phyloP scores from a whole-genome alignment of 2,888 invertebrate species.

The Tolmerus cingulatus region DNA sequence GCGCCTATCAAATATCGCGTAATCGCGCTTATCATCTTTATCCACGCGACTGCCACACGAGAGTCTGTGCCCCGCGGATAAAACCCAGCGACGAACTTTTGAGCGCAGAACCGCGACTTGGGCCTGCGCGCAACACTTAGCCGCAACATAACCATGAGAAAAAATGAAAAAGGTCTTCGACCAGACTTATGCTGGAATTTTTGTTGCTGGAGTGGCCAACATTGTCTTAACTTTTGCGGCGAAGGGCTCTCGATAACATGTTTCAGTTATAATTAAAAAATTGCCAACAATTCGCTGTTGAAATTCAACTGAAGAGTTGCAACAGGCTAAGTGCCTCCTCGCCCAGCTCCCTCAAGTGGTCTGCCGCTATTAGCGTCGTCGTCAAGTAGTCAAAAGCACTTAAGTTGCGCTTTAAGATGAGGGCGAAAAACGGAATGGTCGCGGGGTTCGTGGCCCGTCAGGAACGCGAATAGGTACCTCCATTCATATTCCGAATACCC shows the following conservation, averaged over 20 bases:
- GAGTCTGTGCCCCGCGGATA: background rate
- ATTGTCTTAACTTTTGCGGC: background rate
- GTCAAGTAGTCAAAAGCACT: conserved; percentile 39
- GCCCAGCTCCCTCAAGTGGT: conserved; percentile 19
- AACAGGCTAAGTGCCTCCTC: conserved; percentile 26
- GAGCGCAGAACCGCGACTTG: background rate
- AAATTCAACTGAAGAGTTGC: conserved; percentile 27
- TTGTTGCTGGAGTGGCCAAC: background rate
- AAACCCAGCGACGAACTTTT: background rate
- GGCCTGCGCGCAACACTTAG: background rate
- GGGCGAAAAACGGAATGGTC: conserved; percentile 29
- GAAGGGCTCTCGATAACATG: conserved; percentile 22
- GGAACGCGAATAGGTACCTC: background rate
- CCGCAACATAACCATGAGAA: background rate
- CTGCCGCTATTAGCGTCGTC: conserved; percentile 26
- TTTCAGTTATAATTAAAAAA: conserved; percentile 36
- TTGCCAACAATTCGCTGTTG: conserved; percentile 14
- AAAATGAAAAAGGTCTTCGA: background rate
- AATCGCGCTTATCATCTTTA: background rate
- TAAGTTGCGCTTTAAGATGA: conserved; percentile 32
- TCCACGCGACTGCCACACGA: conserved; percentile 34
- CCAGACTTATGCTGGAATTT: background rate
- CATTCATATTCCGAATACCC: conserved; percentile 24
- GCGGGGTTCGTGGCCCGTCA: background rate
- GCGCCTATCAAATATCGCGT: background rate